These are phyloP conservation scores for Discoglossus pictus DNA, from an alignment of 2,797 vertebrate species.

Conservation along the genomic window DNA sequence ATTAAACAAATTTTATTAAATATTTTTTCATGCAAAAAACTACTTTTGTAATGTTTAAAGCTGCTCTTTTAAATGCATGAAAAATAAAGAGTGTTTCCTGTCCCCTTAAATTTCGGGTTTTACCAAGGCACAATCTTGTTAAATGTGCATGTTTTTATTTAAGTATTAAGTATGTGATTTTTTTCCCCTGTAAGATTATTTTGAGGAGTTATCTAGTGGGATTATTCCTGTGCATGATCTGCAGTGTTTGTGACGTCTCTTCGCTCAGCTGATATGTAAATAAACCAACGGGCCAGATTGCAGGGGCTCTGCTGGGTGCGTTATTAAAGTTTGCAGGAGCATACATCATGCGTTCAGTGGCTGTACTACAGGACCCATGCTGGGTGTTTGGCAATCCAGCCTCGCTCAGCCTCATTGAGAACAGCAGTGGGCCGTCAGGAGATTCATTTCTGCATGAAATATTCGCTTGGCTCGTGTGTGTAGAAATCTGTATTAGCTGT, in stretches of 20 bases:
- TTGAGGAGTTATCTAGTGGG: slow-evolving; percentile 18
- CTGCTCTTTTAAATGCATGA: too few species aligned
- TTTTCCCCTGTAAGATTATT: slow-evolving; percentile 32
- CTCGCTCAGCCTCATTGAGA: slow-evolving; percentile 82
- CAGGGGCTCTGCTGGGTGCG: slow-evolving; percentile 69
- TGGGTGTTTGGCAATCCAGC: slow-evolving; percentile 82
- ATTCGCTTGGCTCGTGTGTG: slow-evolving; percentile 63
- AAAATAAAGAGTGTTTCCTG: too few species aligned
- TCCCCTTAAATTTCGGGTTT: too few species aligned
- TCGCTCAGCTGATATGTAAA: slow-evolving; percentile 81
- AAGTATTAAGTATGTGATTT: slow-evolving; percentile 14
- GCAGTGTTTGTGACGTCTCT: slow-evolving; percentile 49
- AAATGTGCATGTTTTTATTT: slow-evolving; percentile 2
- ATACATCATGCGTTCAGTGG: slow-evolving; percentile 80
- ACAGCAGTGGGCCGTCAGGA: slow-evolving; percentile 79
- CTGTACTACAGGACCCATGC: slow-evolving; percentile 78
- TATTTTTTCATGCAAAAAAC: too few species aligned
- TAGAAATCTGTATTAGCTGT: too few species aligned
- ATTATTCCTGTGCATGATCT: slow-evolving; percentile 39
- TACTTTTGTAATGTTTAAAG: too few species aligned
- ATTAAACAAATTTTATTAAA: too few species aligned
- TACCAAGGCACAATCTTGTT: too few species aligned
- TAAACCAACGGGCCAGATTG: slow-evolving; percentile 69
- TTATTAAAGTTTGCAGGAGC: slow-evolving; percentile 74
- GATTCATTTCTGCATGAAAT: slow-evolving; percentile 86